phyloP scores from a whole-genome alignment of 2,113 vertebrate species.

The Oostethus manadensis region DNA sequence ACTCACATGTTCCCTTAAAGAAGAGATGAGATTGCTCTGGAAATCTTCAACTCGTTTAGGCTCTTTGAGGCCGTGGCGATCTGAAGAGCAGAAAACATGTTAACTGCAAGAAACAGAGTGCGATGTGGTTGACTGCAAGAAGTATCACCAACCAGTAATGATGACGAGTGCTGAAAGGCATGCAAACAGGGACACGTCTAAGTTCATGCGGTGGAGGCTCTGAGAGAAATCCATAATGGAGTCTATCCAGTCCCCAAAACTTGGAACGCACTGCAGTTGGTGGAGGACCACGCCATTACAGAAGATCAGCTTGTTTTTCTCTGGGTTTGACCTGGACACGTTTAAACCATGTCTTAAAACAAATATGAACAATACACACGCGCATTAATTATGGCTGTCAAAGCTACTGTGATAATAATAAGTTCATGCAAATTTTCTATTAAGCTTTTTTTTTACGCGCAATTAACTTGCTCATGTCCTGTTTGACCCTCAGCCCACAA shows the following conservation, averaged over 20 bases:
- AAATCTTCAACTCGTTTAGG: constrained; percentile 86
- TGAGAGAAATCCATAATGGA: constrained; percentile 88
- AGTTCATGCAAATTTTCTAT: no score
- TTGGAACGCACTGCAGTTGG: constrained; percentile 81
- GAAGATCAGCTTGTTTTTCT: constrained; percentile 86
- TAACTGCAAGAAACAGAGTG: constrained; percentile 21
- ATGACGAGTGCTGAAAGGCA: constrained; percentile 88
- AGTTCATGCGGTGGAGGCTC: constrained; percentile 82
- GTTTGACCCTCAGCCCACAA: no score
- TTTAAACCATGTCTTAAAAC: constrained; percentile 2
- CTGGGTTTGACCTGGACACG: constrained; percentile 80
- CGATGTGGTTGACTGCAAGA: neutral
- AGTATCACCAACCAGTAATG: constrained; percentile 76
- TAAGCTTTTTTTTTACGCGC: no score
- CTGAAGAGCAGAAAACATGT: constrained; percentile 51
- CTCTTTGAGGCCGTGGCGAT: constrained; percentile 88
- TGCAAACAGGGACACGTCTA: constrained; percentile 83
- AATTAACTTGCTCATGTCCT: no score
- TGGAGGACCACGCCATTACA: constrained; percentile 88
- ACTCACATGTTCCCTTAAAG: constrained; percentile 83
- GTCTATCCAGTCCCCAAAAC: constrained; percentile 90
- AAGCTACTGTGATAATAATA: no score
- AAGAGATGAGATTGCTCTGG: constrained; percentile 83
- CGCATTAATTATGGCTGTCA: neutral
- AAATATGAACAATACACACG: neutral